These are phyloP conservation scores for Marmota flaviventris DNA, from an alignment of 2,113 vertebrate species.

Conservation along the genomic window DNA sequence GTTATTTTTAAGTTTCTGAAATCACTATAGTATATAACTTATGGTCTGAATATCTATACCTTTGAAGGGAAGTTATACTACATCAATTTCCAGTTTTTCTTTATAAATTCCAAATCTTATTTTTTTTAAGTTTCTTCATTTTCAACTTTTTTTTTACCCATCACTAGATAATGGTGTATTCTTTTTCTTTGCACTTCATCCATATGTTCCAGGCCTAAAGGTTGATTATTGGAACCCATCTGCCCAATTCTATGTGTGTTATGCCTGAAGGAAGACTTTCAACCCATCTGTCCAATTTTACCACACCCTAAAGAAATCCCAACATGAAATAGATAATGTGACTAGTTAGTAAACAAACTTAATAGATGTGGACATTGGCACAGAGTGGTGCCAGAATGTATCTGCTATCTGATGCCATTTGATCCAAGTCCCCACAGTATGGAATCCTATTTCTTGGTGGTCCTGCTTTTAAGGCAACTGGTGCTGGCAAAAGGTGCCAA, in stretches of 20 bases:
- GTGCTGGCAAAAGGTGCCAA: neutral
- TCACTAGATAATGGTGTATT: conserved; percentile 1
- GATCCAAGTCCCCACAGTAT: conserved; percentile 71
- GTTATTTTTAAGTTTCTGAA: neutral
- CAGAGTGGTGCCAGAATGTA: conserved; percentile 64
- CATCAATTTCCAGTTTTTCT: conserved; percentile 22
- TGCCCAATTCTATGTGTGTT: conserved; percentile 83
- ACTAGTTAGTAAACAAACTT: conserved; percentile 88
- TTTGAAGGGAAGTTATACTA: neutral
- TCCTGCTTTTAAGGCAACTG: conserved; percentile 43
- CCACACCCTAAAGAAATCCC: conserved; percentile 88
- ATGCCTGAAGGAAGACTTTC: conserved; percentile 87
- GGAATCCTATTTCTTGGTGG: conserved; percentile 73
- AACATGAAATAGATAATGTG: conserved; percentile 87
- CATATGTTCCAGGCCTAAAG: conserved; percentile 82
- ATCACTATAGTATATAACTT: neutral
- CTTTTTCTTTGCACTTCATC: conserved; percentile 58
- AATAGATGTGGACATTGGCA: conserved; percentile 87
- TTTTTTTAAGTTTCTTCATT: conserved; percentile 17
- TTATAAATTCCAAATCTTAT: conserved; percentile 3
- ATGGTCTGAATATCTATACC: conserved; percentile 65
- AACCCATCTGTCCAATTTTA: conserved; percentile 88
- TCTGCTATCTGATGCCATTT: conserved; percentile 73
- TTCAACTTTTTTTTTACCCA: conserved; percentile 46
- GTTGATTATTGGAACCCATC: conserved; percentile 87